These are phyloP conservation scores for Channa argus DNA, from an alignment of 2,113 vertebrate genomes.

Conservation along the genomic window DNA sequence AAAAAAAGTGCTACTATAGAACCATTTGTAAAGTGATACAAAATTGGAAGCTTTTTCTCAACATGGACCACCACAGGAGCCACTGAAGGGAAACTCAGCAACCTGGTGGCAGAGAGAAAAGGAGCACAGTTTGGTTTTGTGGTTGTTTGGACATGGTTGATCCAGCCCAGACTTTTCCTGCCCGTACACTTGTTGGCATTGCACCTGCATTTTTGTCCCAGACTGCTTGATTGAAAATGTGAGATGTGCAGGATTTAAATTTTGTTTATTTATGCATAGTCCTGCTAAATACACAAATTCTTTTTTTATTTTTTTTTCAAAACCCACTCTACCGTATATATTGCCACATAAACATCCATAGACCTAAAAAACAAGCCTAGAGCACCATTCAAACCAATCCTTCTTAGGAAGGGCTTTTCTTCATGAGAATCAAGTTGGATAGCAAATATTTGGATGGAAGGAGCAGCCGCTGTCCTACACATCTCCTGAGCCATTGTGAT, in stretches of 20 bases:
- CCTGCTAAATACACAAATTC: no score
- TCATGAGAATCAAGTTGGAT: no score
- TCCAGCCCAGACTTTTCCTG: conserved; percentile 54
- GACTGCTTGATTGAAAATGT: conserved; percentile 49
- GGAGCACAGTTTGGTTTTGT: conserved; percentile 55
- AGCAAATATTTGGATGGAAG: no score
- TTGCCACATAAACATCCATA: no score
- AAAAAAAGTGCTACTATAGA: conserved; percentile 37
- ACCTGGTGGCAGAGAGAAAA: conserved; percentile 45
- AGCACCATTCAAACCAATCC: no score
- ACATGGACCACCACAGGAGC: conserved; percentile 60
- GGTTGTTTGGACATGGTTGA: conserved; percentile 61
- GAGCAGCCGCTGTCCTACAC: no score
- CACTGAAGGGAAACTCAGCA: conserved; percentile 10
- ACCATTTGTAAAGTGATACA: conserved; percentile 41
- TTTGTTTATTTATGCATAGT: no score
- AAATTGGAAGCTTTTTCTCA: conserved; percentile 22
- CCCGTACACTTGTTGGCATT: conserved; percentile 51
- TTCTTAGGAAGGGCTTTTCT: no score
- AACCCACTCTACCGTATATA: no score
- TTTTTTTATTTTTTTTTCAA: no score
- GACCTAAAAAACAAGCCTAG: no score
- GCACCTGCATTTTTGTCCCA: conserved; percentile 56
- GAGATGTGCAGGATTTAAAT: conserved; percentile 3
- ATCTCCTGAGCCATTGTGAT: no score